phyloP scores from a whole-genome alignment of 2,797 vertebrate genomes.

The Phyllotis vaccarum region DNA sequence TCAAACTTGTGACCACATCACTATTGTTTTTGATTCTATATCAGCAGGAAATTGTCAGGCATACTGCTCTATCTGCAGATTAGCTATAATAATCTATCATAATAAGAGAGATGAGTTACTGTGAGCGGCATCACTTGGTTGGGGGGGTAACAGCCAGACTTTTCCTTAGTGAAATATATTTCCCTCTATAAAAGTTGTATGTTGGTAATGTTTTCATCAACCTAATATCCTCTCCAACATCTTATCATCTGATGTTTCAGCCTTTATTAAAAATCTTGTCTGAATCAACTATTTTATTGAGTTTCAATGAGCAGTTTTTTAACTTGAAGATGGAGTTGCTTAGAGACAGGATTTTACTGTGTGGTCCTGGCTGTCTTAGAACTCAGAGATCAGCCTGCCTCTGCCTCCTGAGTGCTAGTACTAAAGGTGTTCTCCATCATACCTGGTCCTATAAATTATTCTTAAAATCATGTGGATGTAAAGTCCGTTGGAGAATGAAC shows the following conservation, averaged over 20 bases:
- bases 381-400: neutral
- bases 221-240: neutral
- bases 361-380: neutral
- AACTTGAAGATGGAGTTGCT: neutral
- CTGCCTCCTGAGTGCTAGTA: neutral
- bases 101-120: neutral
- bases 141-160: neutral
- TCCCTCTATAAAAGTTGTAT: neutral
- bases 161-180: neutral
- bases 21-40: neutral
- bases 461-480: conserved; percentile 5
- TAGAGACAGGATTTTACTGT: neutral
- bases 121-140: neutral
- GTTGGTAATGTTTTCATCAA: neutral
- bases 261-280: neutral
- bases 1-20: neutral
- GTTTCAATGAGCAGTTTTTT: neutral
- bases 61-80: neutral
- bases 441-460: neutral
- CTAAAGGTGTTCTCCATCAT: neutral
- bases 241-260: neutral
- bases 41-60: neutral
- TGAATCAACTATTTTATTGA: neutral
- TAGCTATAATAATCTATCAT: neutral
- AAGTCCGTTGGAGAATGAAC: neutral